Percentiles rank a stretch among this genome's conserved stretches.
Evolutionary conservation across 2,113 vertebrate species (phyloP).

Genomic region (Toxostoma redivivum): DNA sequence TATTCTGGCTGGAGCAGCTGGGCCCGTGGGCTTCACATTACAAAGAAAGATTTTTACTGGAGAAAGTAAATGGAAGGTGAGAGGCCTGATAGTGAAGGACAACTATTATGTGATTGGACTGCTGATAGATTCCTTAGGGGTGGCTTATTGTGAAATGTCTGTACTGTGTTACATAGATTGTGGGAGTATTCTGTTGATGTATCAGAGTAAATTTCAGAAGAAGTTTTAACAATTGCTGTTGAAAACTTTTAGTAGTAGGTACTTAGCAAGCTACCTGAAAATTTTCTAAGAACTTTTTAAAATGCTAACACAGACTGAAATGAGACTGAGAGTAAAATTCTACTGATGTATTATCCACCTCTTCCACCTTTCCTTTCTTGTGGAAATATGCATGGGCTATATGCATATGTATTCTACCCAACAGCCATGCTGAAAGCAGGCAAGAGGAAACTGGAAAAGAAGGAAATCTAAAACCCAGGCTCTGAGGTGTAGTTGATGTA

Average conservation of each 20-base stretch:
- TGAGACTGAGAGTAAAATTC: not conserved
- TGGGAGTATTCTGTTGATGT: not conserved
- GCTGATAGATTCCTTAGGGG: not conserved
- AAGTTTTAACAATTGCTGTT: not conserved
- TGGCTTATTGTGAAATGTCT: not conserved
- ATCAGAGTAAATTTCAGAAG: not conserved
- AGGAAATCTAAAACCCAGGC: not conserved
- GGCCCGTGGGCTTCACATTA: conserved; percentile 90
- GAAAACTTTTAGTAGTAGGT: not conserved
- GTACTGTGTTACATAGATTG: not conserved
- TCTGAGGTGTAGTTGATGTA: not conserved
- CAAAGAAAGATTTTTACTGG: conserved; percentile 81
- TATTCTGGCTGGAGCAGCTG: conserved; percentile 87
- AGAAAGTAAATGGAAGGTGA: conserved; percentile 92
- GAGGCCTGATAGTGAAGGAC: not conserved
- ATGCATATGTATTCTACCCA: not conserved
- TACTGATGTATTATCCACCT: not conserved
- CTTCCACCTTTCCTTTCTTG: not conserved
- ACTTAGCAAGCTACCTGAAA: not conserved
- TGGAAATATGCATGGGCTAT: not conserved
- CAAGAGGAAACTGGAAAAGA: not conserved
- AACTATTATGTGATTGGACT: not conserved
- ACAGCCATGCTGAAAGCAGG: not conserved
- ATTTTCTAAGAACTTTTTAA: not conserved
- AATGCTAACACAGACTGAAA: not conserved